Conservation (phyloP, 2,797 vertebrate genomes). For the Coccyzus lansbergi region DNA sequence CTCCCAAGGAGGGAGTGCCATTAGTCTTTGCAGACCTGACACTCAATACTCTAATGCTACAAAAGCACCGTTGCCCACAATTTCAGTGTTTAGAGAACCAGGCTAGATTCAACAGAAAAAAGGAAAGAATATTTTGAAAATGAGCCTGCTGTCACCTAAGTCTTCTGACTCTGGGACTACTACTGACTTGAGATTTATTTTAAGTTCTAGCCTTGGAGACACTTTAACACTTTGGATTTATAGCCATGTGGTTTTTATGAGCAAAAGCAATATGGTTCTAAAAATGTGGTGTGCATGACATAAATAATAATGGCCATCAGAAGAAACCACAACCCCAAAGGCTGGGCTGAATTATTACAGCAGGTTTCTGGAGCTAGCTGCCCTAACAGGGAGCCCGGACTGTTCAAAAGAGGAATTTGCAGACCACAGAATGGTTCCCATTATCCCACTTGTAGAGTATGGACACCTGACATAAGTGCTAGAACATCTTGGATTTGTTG, state of each 20-base stretch:
- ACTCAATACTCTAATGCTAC: constrained; percentile 1
- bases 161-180: constrained; percentile 19
- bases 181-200: constrained; percentile 56
- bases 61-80: not conserved
- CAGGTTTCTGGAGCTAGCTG: constrained; percentile 15
- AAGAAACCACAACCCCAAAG: constrained; percentile 49
- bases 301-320: constrained; percentile 60
- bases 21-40: constrained; percentile 1
- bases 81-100: not conserved
- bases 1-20: not conserved
- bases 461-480: constrained; percentile 14
- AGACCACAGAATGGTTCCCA: not conserved
- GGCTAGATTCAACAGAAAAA: not conserved
- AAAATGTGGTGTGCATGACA: constrained; percentile 53
- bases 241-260: constrained; percentile 62
- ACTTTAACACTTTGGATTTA: constrained; percentile 69
- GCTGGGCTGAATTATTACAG: constrained; percentile 40
- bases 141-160: constrained; percentile 22
- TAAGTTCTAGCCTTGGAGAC: constrained; percentile 45
- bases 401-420: not conserved
- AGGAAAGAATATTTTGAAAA: constrained; percentile 10
- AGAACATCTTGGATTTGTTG: not conserved
- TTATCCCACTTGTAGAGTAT: constrained; percentile 10
- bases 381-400: not conserved
- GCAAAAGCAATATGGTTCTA: constrained; percentile 50